Evolutionary conservation across 2,888 invertebrate genomes (phyloP).

Genomic region (Chrysolina americana): DNA sequence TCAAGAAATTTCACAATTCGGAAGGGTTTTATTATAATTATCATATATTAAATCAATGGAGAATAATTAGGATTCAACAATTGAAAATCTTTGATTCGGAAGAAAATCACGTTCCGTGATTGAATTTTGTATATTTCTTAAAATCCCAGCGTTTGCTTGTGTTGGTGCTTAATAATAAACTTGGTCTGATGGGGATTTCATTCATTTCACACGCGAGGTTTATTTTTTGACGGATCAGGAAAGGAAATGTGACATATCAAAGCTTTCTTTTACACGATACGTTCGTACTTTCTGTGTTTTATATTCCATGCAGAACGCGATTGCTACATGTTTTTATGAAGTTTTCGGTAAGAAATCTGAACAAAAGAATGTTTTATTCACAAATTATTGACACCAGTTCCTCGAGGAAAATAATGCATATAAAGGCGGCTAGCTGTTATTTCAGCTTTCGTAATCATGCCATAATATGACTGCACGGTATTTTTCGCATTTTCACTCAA

Average conservation of each 20-base stretch:
- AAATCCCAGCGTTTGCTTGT: neutral
- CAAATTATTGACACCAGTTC: neutral
- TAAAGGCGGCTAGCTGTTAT: too few relatives aligned
- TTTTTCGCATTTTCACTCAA: too few relatives aligned
- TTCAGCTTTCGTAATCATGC: too few relatives aligned
- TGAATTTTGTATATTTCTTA: neutral
- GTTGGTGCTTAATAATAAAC: neutral
- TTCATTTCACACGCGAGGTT: constrained; percentile 33
- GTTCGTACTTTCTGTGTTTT: neutral
- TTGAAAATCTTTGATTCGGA: neutral
- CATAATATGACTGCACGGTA: too few relatives aligned
- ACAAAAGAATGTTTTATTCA: neutral
- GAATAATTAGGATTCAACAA: too few relatives aligned
- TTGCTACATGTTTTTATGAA: neutral
- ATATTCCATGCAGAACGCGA: neutral
- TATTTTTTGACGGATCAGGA: constrained; percentile 33
- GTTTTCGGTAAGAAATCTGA: neutral
- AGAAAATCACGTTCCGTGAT: neutral
- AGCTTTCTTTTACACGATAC: constrained; percentile 33
- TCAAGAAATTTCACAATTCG: too few relatives aligned
- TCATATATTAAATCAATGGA: too few relatives aligned
- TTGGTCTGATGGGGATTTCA: constrained; percentile 11
- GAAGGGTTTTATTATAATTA: too few relatives aligned
- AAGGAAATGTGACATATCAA: constrained; percentile 33
- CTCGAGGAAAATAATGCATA: neutral